phyloP scores from a whole-genome alignment of 2,888 invertebrate genomes.

The Lasioglossum pauxillum region DNA sequence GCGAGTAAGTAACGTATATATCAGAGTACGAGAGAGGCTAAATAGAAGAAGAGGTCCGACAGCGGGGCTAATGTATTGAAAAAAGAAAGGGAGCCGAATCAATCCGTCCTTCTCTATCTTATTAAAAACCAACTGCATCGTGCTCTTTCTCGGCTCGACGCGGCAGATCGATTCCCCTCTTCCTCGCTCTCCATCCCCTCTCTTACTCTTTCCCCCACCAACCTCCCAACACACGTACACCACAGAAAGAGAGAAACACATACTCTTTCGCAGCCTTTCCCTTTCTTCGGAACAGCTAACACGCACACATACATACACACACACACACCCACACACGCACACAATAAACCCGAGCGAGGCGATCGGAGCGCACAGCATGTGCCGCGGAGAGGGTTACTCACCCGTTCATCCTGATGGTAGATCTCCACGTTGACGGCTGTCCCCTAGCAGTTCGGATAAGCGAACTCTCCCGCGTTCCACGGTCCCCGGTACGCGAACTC shows the following conservation, averaged over 20 bases:
- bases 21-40: slow-evolving; percentile 22
- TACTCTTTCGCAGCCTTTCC: slow-evolving; percentile 24
- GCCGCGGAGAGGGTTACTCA: slow-evolving; percentile 70
- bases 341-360: neutral
- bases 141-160: neutral
- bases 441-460: slow-evolving; percentile 59
- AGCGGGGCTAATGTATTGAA: neutral
- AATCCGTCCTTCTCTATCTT: neutral
- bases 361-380: neutral
- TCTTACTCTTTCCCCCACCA: slow-evolving; percentile 5
- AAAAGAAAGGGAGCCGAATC: neutral
- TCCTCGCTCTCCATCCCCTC: slow-evolving; percentile 43
- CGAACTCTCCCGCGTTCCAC: slow-evolving; percentile 55
- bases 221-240: neutral
- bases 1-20: neutral
- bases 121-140: neutral
- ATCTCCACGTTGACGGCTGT: slow-evolving; percentile 60
- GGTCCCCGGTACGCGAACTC: neutral
- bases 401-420: slow-evolving; percentile 81
- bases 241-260: neutral
- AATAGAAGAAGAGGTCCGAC: slow-evolving; percentile 17
- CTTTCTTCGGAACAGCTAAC: slow-evolving; percentile 7
- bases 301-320: slow-evolving; percentile 11
- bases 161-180: slow-evolving; percentile 55
- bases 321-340: slow-evolving; percentile 1